These are phyloP conservation scores for Cartodere bifasciata DNA, from an alignment of 2,888 invertebrate species.

Conservation along the genomic window DNA sequence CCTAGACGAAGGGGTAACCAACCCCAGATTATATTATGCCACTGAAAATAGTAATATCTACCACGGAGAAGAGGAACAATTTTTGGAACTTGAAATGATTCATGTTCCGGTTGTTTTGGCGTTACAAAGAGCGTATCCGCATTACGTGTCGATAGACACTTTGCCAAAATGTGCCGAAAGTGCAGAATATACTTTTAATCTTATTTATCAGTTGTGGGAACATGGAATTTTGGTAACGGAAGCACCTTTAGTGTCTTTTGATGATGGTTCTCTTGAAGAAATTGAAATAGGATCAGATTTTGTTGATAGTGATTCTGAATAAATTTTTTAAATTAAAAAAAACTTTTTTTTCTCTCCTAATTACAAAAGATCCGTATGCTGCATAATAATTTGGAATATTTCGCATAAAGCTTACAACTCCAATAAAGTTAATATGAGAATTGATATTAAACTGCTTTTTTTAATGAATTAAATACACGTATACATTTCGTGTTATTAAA, in stretches of 20 bases:
- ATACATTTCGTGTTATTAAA: too few relatives aligned
- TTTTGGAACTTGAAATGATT: constrained; percentile 57
- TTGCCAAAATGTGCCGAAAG: constrained; percentile 52
- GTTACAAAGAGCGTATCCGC: constrained; percentile 63
- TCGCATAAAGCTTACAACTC: too few relatives aligned
- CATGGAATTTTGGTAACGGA: constrained; percentile 66
- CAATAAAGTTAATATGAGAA: too few relatives aligned
- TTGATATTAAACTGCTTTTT: too few relatives aligned
- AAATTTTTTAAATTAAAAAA: too few relatives aligned
- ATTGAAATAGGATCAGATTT: too few relatives aligned
- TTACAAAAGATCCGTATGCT: too few relatives aligned
- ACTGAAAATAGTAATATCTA: constrained; percentile 78
- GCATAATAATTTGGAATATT: too few relatives aligned
- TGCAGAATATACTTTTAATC: constrained; percentile 49
- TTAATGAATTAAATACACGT: too few relatives aligned
- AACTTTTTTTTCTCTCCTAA: too few relatives aligned
- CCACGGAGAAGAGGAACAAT: constrained; percentile 67
- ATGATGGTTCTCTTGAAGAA: constrained; percentile 10
- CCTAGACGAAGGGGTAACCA: constrained; percentile 45
- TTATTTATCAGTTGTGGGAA: constrained; percentile 70
- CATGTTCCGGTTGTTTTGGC: constrained; percentile 57
- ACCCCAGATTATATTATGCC: constrained; percentile 64
- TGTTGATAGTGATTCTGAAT: too few relatives aligned
- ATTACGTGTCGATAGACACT: constrained; percentile 57
- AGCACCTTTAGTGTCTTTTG: constrained; percentile 22